Percentiles rank a stretch among this genome's conserved stretches.
Conservation (phyloP, 1,140 invertebrate genomes). For the Asobara japonica region DNA sequence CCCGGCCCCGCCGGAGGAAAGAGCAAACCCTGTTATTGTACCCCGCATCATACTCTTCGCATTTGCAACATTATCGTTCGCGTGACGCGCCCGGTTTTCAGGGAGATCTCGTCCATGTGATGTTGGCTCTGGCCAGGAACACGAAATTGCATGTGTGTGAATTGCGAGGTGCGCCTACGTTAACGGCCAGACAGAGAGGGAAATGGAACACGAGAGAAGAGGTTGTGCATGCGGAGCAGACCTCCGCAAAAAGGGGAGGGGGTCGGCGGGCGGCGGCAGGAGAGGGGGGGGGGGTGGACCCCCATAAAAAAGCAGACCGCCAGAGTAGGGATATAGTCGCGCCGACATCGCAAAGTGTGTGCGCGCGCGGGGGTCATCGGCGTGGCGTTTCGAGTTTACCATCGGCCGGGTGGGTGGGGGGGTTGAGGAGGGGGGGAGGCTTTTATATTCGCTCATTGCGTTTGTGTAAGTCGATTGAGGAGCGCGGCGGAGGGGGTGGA, state of each 20-base stretch:
- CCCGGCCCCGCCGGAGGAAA: background rate
- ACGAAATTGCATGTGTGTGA: background rate
- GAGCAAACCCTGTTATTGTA: constrained; percentile 4
- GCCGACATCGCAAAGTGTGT: constrained; percentile 7
- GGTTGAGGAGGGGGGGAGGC: background rate
- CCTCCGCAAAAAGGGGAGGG: background rate
- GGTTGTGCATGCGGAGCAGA: background rate
- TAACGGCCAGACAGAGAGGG: constrained; percentile 7
- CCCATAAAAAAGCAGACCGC: too few relatives aligned
- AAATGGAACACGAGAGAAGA: constrained; percentile 14
- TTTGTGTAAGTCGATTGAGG: background rate
- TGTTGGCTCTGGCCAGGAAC: background rate
- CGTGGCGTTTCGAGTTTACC: constrained; percentile 14
- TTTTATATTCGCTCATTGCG: constrained; percentile 17
- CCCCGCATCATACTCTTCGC: constrained; percentile 6
- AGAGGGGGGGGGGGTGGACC: background rate
- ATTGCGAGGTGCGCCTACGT: background rate
- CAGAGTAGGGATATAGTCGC: constrained; percentile 11
- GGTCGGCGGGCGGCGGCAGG: background rate
- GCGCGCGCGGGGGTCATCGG: constrained; percentile 10
- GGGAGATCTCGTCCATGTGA: background rate
- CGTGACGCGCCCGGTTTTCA: background rate
- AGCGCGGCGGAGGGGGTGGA: constrained; percentile 19
- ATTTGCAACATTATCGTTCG: constrained; percentile 25
- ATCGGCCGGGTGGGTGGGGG: background rate